Evolutionary conservation across 2,888 invertebrate genomes (phyloP).

Genomic region (Metacarcinus magister): DNA sequence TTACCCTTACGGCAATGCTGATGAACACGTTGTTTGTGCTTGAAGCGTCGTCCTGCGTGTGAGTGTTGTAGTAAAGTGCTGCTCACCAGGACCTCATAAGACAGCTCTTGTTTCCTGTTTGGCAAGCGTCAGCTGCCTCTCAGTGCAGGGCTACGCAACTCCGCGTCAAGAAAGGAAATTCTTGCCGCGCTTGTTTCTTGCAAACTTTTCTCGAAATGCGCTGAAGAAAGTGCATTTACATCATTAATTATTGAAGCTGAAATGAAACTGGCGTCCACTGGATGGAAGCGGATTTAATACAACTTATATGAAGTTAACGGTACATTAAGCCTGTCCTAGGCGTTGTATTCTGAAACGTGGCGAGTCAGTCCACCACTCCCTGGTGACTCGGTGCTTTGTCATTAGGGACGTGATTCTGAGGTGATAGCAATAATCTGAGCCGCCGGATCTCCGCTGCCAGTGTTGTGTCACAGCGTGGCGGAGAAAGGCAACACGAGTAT

Average conservation of each 20-base stretch:
- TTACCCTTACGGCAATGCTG: background rate
- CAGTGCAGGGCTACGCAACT: background rate
- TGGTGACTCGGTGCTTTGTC: background rate
- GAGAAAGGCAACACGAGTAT: background rate
- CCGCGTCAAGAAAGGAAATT: background rate
- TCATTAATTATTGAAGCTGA: background rate
- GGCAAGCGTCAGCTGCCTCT: background rate
- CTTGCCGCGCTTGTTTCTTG: background rate
- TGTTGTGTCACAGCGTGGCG: background rate
- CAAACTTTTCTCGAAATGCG: constrained; percentile 26
- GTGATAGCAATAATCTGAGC: background rate
- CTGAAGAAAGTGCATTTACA: background rate
- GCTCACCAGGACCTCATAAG: background rate
- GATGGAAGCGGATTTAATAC: background rate
- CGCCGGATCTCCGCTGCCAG: background rate
- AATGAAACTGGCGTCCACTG: background rate
- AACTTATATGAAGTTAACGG: background rate
- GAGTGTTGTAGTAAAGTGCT: background rate
- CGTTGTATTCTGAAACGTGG: background rate
- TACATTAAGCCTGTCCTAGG: background rate
- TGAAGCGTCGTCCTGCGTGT: background rate
- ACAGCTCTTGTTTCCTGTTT: background rate
- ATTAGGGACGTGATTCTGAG: background rate
- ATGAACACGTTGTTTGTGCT: background rate
- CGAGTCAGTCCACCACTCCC: background rate